Percentiles rank a stretch among this genome's conserved stretches.
Evolutionary conservation across 2,797 vertebrate genomes (phyloP).

Genomic region (Ambastaia sidthimunki): DNA sequence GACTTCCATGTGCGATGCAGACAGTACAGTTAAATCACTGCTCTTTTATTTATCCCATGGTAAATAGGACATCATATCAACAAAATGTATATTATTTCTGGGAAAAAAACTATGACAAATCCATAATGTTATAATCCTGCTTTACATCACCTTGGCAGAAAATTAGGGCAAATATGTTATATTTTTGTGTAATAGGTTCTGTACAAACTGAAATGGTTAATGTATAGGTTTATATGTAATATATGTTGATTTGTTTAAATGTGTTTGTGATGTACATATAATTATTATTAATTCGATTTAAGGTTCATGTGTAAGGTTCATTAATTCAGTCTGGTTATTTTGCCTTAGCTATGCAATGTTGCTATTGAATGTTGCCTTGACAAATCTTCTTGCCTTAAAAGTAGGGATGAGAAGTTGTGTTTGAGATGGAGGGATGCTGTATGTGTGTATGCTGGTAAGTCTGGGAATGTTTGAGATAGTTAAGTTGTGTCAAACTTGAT

Average conservation of each 20-base stretch:
- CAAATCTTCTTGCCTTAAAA: conserved; percentile 82
- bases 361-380: conserved; percentile 80
- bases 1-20: neutral
- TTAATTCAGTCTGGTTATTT: conserved; percentile 67
- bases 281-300: conserved; percentile 34
- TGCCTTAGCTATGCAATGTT: conserved; percentile 84
- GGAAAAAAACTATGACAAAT: neutral
- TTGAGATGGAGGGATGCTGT: conserved; percentile 24
- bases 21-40: neutral
- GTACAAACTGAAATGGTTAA: conserved; percentile 70
- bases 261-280: conserved; percentile 59
- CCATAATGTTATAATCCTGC: neutral
- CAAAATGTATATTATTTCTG: no score
- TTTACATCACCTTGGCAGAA: neutral
- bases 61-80: conserved; percentile 10
- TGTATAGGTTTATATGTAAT: conserved; percentile 52
- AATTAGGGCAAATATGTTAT: conserved; percentile 36
- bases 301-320: conserved; percentile 57
- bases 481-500: neutral
- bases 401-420: conserved; percentile 58
- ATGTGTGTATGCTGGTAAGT: neutral
- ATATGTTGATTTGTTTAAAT: conserved; percentile 54
- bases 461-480: conserved; percentile 13
- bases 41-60: neutral
- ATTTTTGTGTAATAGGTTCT: conserved; percentile 48